Evolutionary conservation across 1,140 invertebrate genomes (phyloP), one percentile per base, ranked within the genome.

Genomic region (Diprion similis): DNA sequence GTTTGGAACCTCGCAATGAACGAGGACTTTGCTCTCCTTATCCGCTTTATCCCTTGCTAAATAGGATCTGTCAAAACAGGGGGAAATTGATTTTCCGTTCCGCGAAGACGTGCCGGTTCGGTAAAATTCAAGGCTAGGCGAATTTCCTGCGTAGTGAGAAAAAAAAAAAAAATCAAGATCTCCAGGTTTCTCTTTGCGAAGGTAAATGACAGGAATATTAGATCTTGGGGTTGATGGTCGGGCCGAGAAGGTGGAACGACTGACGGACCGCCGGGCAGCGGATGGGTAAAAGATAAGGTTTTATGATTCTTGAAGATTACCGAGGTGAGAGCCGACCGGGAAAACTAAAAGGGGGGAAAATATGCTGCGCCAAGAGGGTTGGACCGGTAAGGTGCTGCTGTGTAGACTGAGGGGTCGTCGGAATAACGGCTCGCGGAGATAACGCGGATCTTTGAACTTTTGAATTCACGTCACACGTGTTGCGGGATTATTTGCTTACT

Each of bases 141-240:
- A 13, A 9, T 59, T 59, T 37, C 24, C 4, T 17, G 9, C 51
- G 9, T 59, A 9, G n/a, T 59, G 51, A 17, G 9, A 59, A 59
- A 59, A 59, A 59, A 59, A 17, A 59, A 59, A 59, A 59, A 59
- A 59, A 59, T 59, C 51, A 59, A 59, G 51, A 59, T 59, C n/a
- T 59, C 11, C 4, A 6, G n/a, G 24, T 37, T 37, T 37, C 6
- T 6, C 24, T 37, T 37, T 59, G 11, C 51, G 51, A 8, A n/a
- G 11, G n/a, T n/a, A 59, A 59, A 11, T 59, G 51, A 59, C 51
- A n/a, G 11, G n/a, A 59, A n/a, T n/a, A 59, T 59, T n/a, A 59
- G 51, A 59, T n/a, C 51, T 37, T 37, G 11, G 51, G 51, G 3
- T 7, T 17, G 51, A 59, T 15, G 8, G 7, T 17, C n/a, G 51